phyloP scores from a whole-genome alignment of 2,113 vertebrate genomes.

The Nothocercus julius region DNA sequence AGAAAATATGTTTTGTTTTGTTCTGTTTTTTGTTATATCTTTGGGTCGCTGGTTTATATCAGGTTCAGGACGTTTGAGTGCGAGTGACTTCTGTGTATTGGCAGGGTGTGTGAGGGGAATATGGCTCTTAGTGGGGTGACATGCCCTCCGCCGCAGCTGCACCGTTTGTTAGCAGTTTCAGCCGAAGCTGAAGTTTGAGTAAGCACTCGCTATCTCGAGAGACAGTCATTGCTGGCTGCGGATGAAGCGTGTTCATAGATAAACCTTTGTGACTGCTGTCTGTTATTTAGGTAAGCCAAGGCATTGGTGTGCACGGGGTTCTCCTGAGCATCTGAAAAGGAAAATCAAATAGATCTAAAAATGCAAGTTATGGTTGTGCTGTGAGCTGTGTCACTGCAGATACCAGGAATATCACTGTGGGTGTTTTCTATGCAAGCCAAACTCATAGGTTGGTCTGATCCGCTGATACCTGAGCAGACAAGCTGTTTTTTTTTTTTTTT shows the following conservation, averaged over 20 bases:
- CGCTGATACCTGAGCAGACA: not conserved
- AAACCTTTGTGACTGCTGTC: not conserved
- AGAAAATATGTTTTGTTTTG: not conserved
- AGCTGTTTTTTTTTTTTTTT: not conserved
- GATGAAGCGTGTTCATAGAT: not conserved
- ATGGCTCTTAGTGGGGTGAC: accelerated
- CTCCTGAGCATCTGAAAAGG: not conserved
- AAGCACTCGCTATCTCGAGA: not conserved
- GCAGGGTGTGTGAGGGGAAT: not conserved
- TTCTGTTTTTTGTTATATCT: not conserved
- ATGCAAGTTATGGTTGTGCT: not conserved
- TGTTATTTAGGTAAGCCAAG: not conserved
- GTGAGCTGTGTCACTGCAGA: not conserved
- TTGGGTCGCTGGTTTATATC: not conserved
- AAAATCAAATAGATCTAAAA: conserved; percentile 7
- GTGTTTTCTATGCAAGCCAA: not conserved
- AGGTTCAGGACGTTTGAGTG: not conserved
- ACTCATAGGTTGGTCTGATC: not conserved
- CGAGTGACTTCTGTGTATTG: not conserved
- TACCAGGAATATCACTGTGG: too few species aligned
- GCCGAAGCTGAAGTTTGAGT: not conserved
- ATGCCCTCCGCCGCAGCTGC: not conserved
- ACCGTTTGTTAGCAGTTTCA: not conserved
- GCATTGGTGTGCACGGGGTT: not conserved
- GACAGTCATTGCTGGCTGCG: not conserved